Evolutionary conservation across 2,888 invertebrate genomes (phyloP).

Genomic region (Dryomyza anilis): DNA sequence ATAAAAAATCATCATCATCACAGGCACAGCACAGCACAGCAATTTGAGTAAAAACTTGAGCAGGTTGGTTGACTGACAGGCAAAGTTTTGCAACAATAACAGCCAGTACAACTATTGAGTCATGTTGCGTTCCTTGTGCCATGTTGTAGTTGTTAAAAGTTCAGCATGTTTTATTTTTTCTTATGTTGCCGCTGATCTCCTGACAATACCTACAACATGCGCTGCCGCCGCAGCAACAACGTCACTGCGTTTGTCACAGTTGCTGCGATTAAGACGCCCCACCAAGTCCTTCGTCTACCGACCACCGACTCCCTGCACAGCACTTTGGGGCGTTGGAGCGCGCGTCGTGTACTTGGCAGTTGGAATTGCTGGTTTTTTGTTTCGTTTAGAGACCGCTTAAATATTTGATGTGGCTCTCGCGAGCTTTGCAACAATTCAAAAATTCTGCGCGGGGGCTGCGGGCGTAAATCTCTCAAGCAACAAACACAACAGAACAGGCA

Average conservation of each 20-base stretch:
- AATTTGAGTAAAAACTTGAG: background rate
- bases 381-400: slow-evolving; percentile 44
- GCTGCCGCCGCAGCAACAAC: background rate
- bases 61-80: background rate
- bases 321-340: background rate
- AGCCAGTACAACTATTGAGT: background rate
- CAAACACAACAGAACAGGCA: slow-evolving; percentile 44
- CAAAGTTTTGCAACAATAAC: background rate
- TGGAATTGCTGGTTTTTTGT: too few species aligned
- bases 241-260: background rate
- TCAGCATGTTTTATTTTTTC: too few species aligned
- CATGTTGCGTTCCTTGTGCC: slow-evolving; percentile 13
- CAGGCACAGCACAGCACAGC: slow-evolving; percentile 11
- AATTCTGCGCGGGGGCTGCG: slow-evolving; percentile 40
- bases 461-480: slow-evolving; percentile 51
- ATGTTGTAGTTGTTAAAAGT: slow-evolving; percentile 35
- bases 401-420: slow-evolving; percentile 59
- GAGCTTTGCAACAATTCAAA: slow-evolving; percentile 51
- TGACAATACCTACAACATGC: slow-evolving; percentile 38
- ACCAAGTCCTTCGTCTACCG: background rate
- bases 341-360: background rate
- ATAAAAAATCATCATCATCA: slow-evolving; percentile 41
- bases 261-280: background rate
- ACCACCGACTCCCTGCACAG: background rate
- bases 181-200: slow-evolving; percentile 40